Evolutionary conservation across 2,113 vertebrate species (phyloP), one percentile per base, ranked within the genome.

Genomic region (Cyphomyrus plagiostoma): DNA sequence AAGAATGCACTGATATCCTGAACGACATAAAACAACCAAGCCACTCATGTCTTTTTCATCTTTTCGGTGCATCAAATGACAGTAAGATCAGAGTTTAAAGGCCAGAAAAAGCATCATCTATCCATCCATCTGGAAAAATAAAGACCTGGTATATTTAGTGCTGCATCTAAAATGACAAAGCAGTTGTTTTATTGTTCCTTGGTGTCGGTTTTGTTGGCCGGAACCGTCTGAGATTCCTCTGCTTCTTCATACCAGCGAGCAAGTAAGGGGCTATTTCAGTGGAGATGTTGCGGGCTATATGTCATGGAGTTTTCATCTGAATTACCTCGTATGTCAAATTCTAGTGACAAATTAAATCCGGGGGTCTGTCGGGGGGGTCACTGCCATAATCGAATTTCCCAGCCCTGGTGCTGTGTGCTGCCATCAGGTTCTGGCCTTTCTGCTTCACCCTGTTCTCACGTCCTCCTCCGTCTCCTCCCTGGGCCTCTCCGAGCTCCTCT

Each of bases 221-320:
- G 5, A 77, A 15, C 74, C 0, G 1, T 77, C 35, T 39, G 26
- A 77, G 35, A 77, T 77, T 1, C 13, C 30, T 35, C 70, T 13
- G 3, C 30, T 77, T 35, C 13, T 77, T 1, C 13, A 17, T 19
- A 15, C 74, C 35, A 87, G 42, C 50, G 87, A 89, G 91, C 91
- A 93, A 93, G 93, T 92, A 91, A 93, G 92, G 90, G 74, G 88
- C 62, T 49, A 90, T 92, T 94, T 92, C 88, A 88, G 90, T 91
- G 85, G 35, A 89, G 53, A 92, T 90, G 94, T 95, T 95, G 95
- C 94, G 94, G 95, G 95, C 90, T 52, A 52, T 88, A 90, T 94
- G 95, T 96, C 95, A 95, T 94, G 95, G 93, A 95, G 84, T 93
- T 95, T 92, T 92, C 90, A 95, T 95, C 93, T 94, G 93, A 94